These are phyloP conservation scores for Achatina immaculata DNA, from an alignment of 1,140 invertebrate species.

Conservation along the genomic window DNA sequence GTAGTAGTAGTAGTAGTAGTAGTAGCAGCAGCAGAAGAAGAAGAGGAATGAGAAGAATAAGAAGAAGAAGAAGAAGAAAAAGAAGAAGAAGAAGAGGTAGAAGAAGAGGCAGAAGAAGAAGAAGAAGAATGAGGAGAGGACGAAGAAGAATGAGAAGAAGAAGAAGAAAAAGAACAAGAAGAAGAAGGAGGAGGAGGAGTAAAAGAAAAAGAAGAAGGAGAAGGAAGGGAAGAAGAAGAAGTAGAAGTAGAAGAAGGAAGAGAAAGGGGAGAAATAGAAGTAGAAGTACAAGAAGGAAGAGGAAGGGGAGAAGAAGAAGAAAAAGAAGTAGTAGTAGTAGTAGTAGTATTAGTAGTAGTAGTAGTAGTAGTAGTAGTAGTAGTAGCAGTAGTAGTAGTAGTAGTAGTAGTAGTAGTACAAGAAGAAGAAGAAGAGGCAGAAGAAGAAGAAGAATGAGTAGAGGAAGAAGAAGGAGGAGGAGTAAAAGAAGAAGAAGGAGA, in stretches of 20 bases:
- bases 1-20: too few relatives aligned
- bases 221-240: not conserved
- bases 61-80: too few relatives aligned
- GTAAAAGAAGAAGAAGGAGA: slow-evolving; percentile 3
- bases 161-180: too few relatives aligned
- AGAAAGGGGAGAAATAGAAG: not conserved
- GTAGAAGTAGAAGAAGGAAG: not conserved
- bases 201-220: not conserved
- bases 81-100: too few relatives aligned
- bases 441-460: not conserved
- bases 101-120: too few relatives aligned
- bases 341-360: not conserved
- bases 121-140: too few relatives aligned
- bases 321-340: not conserved
- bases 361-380: not conserved
- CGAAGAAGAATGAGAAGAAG: too few relatives aligned
- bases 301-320: not conserved
- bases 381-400: not conserved
- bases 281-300: not conserved
- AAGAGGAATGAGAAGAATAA: too few relatives aligned
- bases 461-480: not conserved
- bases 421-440: not conserved
- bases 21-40: too few relatives aligned
- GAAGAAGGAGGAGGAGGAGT: too few relatives aligned
- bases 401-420: not conserved